Base-by-base conservation (phyloP, 2,113 vertebrate genomes). In the Myodes glareolus region DNA sequence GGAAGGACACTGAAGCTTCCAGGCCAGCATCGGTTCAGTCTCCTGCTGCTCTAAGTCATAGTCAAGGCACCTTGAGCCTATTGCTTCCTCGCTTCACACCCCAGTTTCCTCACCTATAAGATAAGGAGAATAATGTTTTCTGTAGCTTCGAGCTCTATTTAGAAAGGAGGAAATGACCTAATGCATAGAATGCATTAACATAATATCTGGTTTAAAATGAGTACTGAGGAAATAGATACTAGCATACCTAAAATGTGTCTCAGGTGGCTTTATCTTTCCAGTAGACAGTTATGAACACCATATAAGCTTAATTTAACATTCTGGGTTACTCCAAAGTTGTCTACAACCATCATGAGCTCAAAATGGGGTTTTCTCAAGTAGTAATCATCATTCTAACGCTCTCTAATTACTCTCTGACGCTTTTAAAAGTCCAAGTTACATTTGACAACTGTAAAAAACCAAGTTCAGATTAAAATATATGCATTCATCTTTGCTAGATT, bases 361-460 rank as follows among this genome's bases (percentile, higher is more conserved):
- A 92, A 81, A 0, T 67, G 65, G 58, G 63, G 27, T 58, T 96
- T 93, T 90, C 75, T 73, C 88, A 80, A 67, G 61, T 88, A 85
- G n/a, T 50, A 95, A 21, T 88, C 77, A 73, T 72, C 85, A 63
- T 14, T 68, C 58, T 68, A 50, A 5, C 80, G 75, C 50, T 94
- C 45, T 94, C 70, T 93, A 77, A 88, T 92, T 91, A 36, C 88
- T 95, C 92, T 95, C 84, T 86, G 45, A 88, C n/a, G n/a, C 72
- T 95, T 90, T 96, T 70, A 94, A 77, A 92, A 88, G 76, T 95
- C 72, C 92, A 92, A 88, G 63, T 94, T 52, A 73, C 86, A 91
- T 92, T 73, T 86, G 88, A 92, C 29, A 92, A 81, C 89, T 47
- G 82, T 33, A 75, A 86, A 52, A 50, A 97, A 95, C 92, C 84